Evolutionary conservation across 2,888 invertebrate genomes (phyloP), one percentile per base, ranked within the genome.

Genomic region (Trilocha varians): DNA sequence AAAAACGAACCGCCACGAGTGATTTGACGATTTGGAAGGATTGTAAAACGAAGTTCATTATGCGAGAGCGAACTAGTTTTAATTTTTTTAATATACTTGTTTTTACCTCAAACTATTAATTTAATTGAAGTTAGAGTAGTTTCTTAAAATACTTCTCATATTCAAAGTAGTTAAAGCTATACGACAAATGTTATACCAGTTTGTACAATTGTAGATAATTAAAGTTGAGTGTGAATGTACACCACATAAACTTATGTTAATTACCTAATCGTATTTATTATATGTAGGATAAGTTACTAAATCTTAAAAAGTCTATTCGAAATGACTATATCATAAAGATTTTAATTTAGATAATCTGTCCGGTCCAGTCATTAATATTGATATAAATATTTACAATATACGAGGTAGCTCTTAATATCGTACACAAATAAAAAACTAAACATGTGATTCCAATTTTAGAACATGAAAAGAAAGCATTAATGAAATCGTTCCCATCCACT

Each of bases 11-110:
- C 67, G 71, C 72, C 72, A 69, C 71, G 74, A 72, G 69, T 78
- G 79, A 79, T 82, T 83, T 80, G 79, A 80, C 78, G 79, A 77
- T 74, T 74, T 70, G 63, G 69, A 72, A 68, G 71, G 70, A 78
- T 78, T 78, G 76, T 74, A 72, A 71, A 73, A 70, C 55, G 70
- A 66, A 72, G 59, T 65, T 65, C 59, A 59, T 58, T 59, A 74
- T 78, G 72, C 75, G 52, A 62, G 63, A 77, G 52, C 45, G 65
- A 65, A 63, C 68, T 59, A 71, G 55, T 49, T 41, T 50, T 47
- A 16, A 57, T 50, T 36, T 44, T 42, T 43, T 40, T 34, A 36
- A 52, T 52, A 47, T 40, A 41, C n/a, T n/a, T n/a, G 44, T 49
- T 48, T 44, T 14, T 32, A 44, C 45, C 40, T 39, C n/a, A n/a